These are phyloP conservation scores for Craseonycteris thonglongyai DNA, from an alignment of 2,113 vertebrate genomes.

Conservation along the genomic window DNA sequence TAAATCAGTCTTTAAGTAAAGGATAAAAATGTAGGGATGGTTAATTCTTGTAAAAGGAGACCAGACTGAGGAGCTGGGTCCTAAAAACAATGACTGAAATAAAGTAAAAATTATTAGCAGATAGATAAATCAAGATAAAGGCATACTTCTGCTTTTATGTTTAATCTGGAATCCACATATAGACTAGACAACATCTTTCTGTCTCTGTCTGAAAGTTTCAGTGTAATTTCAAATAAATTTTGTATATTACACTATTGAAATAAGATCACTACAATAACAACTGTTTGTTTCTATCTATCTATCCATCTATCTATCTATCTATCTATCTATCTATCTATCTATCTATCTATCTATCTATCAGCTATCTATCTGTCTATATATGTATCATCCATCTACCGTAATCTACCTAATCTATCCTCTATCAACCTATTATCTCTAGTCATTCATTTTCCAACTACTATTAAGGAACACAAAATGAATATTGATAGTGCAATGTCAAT, in stretches of 20 bases:
- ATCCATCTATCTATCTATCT: background rate
- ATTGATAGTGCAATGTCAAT: background rate
- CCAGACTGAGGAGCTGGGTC: background rate
- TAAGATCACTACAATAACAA: background rate
- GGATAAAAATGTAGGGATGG: background rate
- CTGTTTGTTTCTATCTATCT: background rate
- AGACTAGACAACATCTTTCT: background rate
- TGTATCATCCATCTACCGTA: background rate
- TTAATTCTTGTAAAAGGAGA: background rate
- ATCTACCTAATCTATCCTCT: background rate
- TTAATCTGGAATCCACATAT: background rate
- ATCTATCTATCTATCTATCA: background rate
- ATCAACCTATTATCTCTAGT: background rate
- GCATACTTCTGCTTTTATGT: background rate
- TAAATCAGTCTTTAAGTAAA: background rate
- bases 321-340: background rate
- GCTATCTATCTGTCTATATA: background rate
- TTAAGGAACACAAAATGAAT: conserved; percentile 37
- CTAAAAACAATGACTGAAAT: background rate
- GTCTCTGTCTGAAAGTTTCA: conserved; percentile 28
- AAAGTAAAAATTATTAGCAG: conserved; percentile 8
- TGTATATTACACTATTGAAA: background rate
- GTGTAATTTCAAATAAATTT: conserved; percentile 41
- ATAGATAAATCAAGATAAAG: conserved; percentile 18
- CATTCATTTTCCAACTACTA: conserved; percentile 19